phyloP scores from a whole-genome alignment of 2,797 vertebrate genomes.

The Notolabrus celidotus region DNA sequence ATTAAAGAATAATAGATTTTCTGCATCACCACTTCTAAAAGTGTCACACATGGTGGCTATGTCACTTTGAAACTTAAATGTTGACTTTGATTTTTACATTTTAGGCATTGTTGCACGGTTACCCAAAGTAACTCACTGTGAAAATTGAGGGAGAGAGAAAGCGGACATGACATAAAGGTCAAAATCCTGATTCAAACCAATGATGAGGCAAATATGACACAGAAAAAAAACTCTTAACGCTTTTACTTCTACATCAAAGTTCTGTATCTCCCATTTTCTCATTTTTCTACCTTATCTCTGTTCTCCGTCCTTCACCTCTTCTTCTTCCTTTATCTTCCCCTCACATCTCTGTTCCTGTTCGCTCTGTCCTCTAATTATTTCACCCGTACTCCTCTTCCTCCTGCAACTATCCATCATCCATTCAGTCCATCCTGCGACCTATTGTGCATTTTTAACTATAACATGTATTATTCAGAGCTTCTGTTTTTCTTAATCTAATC shows the following conservation, averaged over 20 bases:
- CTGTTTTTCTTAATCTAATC: conserved; percentile 31
- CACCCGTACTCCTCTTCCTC: conserved; percentile 21
- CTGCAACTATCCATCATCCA: conserved; percentile 41
- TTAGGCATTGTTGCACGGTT: not conserved
- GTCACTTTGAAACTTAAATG: not conserved
- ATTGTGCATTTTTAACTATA: conserved; percentile 2
- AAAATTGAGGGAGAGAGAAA: not conserved
- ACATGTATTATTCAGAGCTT: conserved; percentile 7
- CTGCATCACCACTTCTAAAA: conserved; percentile 1
- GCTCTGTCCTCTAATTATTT: conserved; percentile 52
- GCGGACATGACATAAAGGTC: conserved; percentile 23
- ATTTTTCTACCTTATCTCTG: conserved; percentile 36
- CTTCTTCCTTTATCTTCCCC: conserved; percentile 41
- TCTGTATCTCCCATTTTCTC: conserved; percentile 15
- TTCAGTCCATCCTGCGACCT: conserved; percentile 15
- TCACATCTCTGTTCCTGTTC: conserved; percentile 48
- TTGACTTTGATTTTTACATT: conserved; percentile 14
- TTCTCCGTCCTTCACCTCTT: conserved; percentile 43
- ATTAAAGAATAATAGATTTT: conserved; percentile 15
- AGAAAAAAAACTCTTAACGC: conserved; percentile 7
- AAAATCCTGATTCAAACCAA: conserved; percentile 18
- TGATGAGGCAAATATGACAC: conserved; percentile 34
- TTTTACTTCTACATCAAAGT: conserved; percentile 2
- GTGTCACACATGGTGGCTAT: not conserved
- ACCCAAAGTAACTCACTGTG: not conserved